Evolutionary conservation across 2,888 invertebrate genomes (phyloP).

Genomic region (Yponomeuta sedellus): DNA sequence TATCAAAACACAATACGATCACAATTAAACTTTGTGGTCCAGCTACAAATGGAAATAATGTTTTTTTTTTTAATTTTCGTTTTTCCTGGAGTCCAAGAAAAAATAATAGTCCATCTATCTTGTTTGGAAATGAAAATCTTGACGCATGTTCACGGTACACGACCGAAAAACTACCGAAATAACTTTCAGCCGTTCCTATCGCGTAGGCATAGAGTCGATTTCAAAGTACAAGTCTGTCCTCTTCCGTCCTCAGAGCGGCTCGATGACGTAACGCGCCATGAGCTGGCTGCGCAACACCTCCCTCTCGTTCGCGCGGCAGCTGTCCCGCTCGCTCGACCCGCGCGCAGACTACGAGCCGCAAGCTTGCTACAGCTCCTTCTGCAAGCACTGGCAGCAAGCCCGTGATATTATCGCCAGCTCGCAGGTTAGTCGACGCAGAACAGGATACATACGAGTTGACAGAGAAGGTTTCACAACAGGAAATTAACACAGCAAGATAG

Average conservation of each 20-base stretch:
- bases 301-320: slow-evolving; percentile 75
- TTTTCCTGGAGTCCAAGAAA: no score
- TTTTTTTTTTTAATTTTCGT: no score
- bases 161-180: no score
- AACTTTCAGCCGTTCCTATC: no score
- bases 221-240: not conserved
- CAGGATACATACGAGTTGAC: no score
- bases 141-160: no score
- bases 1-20: no score
- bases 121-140: no score
- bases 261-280: slow-evolving; percentile 62
- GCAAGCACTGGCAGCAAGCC: slow-evolving; percentile 96
- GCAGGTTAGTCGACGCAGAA: slow-evolving; percentile 60
- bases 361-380: slow-evolving; percentile 94
- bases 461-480: not conserved
- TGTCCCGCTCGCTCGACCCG: slow-evolving; percentile 78
- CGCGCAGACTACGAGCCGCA: slow-evolving; percentile 88
- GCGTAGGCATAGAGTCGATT: no score
- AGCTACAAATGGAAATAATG: no score
- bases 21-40: no score
- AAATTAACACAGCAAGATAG: not conserved
- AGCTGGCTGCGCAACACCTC: slow-evolving; percentile 83
- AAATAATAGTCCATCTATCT: no score
- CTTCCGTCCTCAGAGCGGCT: slow-evolving; percentile 32
- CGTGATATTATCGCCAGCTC: slow-evolving; percentile 87